Percentiles rank a stretch among this genome's conserved stretches.
phyloP scores from a whole-genome alignment of 2,113 vertebrate genomes.

The Labrus mixtus region DNA sequence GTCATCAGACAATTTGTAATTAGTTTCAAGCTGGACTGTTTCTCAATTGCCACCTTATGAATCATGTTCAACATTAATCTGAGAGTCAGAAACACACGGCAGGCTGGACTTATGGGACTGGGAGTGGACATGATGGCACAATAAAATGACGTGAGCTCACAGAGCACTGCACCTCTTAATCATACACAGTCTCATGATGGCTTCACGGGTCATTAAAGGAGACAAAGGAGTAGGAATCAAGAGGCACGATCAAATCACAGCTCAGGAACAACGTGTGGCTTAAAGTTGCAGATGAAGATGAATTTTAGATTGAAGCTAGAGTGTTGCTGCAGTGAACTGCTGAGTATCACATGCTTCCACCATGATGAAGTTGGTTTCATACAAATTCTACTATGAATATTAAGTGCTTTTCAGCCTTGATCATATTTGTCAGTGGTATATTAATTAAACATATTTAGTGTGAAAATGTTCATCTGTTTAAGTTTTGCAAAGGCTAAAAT shows the following conservation, averaged over 20 bases:
- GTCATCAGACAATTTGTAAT: not conserved
- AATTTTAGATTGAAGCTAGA: not conserved
- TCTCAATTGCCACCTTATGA: constrained; percentile 9
- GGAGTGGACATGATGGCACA: constrained; percentile 28
- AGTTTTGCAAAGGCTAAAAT: too few relatives aligned
- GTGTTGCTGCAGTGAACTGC: too few relatives aligned
- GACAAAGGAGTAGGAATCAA: not conserved
- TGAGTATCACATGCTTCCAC: too few relatives aligned
- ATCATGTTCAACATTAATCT: constrained; percentile 6
- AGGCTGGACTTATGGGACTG: constrained; percentile 15
- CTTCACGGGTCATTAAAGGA: constrained; percentile 1
- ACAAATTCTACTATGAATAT: too few relatives aligned
- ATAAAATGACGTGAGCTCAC: constrained; percentile 16
- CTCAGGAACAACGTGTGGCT: not conserved
- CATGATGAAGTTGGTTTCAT: too few relatives aligned
- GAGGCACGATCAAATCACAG: not conserved
- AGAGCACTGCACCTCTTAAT: not conserved
- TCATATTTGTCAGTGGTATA: too few relatives aligned
- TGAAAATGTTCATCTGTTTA: too few relatives aligned
- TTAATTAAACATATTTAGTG: too few relatives aligned
- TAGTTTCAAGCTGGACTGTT: not conserved
- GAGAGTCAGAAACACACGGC: not conserved
- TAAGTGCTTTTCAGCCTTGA: too few relatives aligned
- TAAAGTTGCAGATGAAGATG: not conserved
- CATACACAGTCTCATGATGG: not conserved